Base-by-base conservation (phyloP, 2,888 invertebrate species). In the Synergus laeviventris region DNA sequence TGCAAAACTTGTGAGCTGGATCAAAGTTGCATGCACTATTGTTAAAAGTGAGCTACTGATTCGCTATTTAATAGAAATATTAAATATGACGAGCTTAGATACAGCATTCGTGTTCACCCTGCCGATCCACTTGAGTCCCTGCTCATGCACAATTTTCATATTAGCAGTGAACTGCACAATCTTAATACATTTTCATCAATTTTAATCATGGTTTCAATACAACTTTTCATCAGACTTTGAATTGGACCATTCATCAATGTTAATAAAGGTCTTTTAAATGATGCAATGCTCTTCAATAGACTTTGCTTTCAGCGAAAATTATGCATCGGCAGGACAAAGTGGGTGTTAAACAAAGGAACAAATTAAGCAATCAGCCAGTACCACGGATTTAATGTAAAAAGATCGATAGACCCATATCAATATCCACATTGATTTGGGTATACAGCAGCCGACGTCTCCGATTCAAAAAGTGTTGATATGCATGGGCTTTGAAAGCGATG, bases 11-110 rank as follows among this genome's bases (percentile, higher is more conserved):
- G 85, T 84, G 85, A 54, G 81, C 79, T 79, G 66, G 81, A 56
- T 81, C 76, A 86, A 88, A 90, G 89, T 89, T 82, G 79, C 89
- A 89, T 91, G 90, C 90, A 90, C 89, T 90, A 91, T 89, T 90
- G 90, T 91, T 91, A 90, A 91, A 90, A 91, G 90, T 90, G 91
- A 91, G 90, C 90, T 90, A 90, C 89, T 86, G 87, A 89, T 81
- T 87, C 87, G 87, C 86, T 89, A 89, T 88, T 81, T 82, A 88
- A 83, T 88, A 90, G 87, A 89, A 90, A 84, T 89, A 88, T 88
- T 86, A 89, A 87, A 86, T 89, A 90, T 86, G 89, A 88, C 87
- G 90, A 90, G 90, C 90, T 87, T 87, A 90, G 86, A 87, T 88
- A 91, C 89, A 91, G 90, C 90, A 90, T 90, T 90, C 89, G 88